Conservation (phyloP, 2,888 invertebrate genomes). For the Troides aeacus region DNA sequence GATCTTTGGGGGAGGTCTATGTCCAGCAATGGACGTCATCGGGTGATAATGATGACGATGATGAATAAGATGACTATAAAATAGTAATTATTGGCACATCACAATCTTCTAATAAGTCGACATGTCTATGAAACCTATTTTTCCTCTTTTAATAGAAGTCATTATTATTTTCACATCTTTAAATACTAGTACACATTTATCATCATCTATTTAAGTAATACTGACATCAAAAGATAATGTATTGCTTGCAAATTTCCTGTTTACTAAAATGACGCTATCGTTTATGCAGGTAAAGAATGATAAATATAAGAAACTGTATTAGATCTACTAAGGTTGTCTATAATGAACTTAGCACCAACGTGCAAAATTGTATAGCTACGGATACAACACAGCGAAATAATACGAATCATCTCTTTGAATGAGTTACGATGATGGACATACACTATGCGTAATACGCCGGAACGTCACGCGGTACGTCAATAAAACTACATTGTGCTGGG, state of each 20-base stretch:
- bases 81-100: too few relatives aligned
- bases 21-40: too few relatives aligned
- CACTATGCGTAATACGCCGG: not conserved
- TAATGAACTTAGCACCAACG: too few relatives aligned
- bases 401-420: not conserved
- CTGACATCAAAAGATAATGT: not conserved
- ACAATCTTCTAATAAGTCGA: too few relatives aligned
- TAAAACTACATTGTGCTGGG: constrained; percentile 50
- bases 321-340: not conserved
- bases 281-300: not conserved
- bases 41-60: too few relatives aligned
- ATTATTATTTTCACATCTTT: not conserved
- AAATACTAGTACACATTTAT: too few relatives aligned
- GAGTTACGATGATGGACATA: not conserved
- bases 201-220: not conserved
- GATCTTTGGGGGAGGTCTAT: too few relatives aligned
- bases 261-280: not conserved
- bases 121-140: too few relatives aligned
- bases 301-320: not conserved
- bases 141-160: not conserved
- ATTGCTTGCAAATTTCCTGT: not conserved
- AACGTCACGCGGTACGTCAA: constrained; percentile 49
- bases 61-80: too few relatives aligned
- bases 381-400: too few relatives aligned
- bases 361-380: too few relatives aligned